Percentiles rank a stretch among this genome's conserved stretches.
phyloP scores from a whole-genome alignment of 2,888 invertebrate species.

The Chymomyza amoena region DNA sequence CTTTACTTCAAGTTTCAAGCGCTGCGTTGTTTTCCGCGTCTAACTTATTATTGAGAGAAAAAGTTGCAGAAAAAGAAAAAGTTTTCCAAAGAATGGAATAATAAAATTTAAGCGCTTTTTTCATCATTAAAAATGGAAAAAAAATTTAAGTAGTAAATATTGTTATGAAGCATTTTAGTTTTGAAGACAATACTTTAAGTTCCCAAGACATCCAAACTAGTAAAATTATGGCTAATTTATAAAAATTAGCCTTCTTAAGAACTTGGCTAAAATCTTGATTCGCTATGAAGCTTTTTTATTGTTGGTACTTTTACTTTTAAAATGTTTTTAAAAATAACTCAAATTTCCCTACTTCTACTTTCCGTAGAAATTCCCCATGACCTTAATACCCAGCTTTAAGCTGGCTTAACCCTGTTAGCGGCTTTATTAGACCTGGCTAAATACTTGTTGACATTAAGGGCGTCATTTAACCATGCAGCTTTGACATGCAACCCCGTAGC shows the following conservation, averaged over 20 bases:
- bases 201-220: too few species aligned
- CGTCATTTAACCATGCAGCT: not conserved
- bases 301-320: too few species aligned
- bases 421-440: not conserved
- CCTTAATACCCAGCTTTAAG: not conserved
- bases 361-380: not conserved
- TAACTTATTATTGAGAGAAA: not conserved
- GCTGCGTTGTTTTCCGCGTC: not conserved
- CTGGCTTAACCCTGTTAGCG: not conserved
- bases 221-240: too few species aligned
- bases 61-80: not conserved
- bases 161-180: too few species aligned
- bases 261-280: too few species aligned
- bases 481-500: constrained; percentile 20
- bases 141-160: too few species aligned
- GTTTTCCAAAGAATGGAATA: not conserved
- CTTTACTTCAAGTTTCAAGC: not conserved
- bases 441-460: not conserved
- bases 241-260: too few species aligned
- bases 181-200: too few species aligned
- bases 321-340: too few species aligned
- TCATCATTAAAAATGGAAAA: too few species aligned
- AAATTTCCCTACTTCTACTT: too few species aligned
- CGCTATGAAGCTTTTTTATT: too few species aligned
- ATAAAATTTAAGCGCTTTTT: not conserved